Evolutionary conservation across 2,888 invertebrate species (phyloP), one percentile per base, ranked within the genome.

Genomic region (Octonoba sinensis): DNA sequence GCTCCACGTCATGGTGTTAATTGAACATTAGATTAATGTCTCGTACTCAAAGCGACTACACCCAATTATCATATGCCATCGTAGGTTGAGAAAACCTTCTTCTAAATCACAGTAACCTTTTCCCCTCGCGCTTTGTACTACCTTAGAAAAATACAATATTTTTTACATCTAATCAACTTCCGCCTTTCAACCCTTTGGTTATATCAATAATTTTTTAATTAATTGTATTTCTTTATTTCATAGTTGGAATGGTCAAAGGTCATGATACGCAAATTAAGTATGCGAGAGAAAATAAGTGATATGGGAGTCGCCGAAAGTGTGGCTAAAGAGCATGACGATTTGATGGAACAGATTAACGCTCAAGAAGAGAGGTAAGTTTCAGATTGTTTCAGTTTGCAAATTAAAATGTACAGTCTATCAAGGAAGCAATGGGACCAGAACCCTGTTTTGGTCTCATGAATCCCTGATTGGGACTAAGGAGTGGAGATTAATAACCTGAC

Each of bases 251-350:
- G 96, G 96, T 91, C 94, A 11, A 92, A 92, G 85, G 92, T 93
- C 84, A 92, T 94, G 4, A 93, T 94, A 86, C 93, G 93, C 85
- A 93, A 93, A 75, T 89, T 96, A 71, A 92, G 94, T 65, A 92
- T 93, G 0, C 60, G 74, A n/a, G 93, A 93, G 85, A 91, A 92
- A 0, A 95, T 95, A 0, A 92, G 94, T 78, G 96, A 96, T 89
- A 96, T 97, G 16, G 94, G 94, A 67, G 96, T 97, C 0, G 99
- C 98, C 0, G 96, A 98, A 87, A 93, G 92, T 62, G 90, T 97
- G 51, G 90, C 94, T 73, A 97, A 99, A 87, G 93, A 95, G 83
- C 97, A 99, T 88, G 92, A 93, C 82, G 98, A 99, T 85, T 90
- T 98, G 0, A 92, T 92, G 0, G 96, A 96, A 85, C 97, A 98